phyloP scores from a whole-genome alignment of 2,113 vertebrate genomes.

The Ptychochromis oligacanthus region DNA sequence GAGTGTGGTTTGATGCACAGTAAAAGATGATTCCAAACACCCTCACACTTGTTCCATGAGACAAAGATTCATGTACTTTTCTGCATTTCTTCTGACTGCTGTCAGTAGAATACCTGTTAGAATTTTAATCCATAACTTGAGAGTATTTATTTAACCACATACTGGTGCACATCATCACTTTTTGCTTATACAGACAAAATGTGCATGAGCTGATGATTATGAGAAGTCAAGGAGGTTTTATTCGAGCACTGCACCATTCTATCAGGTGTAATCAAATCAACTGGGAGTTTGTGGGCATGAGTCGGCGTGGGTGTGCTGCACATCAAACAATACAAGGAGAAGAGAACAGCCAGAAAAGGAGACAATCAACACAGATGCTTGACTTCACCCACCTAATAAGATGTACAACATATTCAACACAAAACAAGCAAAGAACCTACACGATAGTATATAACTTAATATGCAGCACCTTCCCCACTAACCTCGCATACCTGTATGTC shows the following conservation, averaged over 20 bases:
- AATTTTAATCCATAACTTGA: neutral
- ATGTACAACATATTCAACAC: neutral
- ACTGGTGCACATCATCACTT: neutral
- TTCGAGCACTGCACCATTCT: slow-evolving; percentile 49
- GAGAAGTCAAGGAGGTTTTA: slow-evolving; percentile 29
- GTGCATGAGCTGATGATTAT: slow-evolving; percentile 14
- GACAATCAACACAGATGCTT: neutral
- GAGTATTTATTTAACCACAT: slow-evolving; percentile 8
- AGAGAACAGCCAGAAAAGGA: neutral
- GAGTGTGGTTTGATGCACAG: slow-evolving; percentile 7
- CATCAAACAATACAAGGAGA: slow-evolving; percentile 17
- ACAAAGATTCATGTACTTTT: slow-evolving; percentile 10
- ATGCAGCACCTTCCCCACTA: neutral
- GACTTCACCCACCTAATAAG: neutral
- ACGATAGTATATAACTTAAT: neutral
- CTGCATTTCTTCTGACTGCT: slow-evolving; percentile 7
- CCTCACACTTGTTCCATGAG: slow-evolving; percentile 24
- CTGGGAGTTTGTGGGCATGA: slow-evolving; percentile 15
- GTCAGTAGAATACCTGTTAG: neutral
- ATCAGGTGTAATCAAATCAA: slow-evolving; percentile 62
- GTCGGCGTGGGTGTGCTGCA: slow-evolving; percentile 5
- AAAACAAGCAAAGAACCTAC: neutral
- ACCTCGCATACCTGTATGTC: slow-evolving; percentile 79
- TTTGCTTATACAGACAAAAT: slow-evolving; percentile 25
- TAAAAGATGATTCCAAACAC: slow-evolving; percentile 1